phyloP scores from a whole-genome alignment of 2,888 invertebrate genomes.

The Drosophila melanosoma region DNA sequence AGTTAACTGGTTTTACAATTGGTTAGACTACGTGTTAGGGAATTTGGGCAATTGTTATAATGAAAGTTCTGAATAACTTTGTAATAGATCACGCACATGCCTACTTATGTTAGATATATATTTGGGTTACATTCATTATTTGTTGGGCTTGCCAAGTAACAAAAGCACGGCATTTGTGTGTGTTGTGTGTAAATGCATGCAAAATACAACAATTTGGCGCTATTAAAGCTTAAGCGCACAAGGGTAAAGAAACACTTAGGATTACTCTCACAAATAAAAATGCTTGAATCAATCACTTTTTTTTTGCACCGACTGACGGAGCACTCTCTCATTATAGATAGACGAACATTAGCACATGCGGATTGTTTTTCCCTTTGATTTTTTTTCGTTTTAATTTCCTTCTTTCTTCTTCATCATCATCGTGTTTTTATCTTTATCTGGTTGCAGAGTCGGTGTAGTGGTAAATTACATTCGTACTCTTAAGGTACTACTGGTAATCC shows the following conservation, averaged over 20 bases:
- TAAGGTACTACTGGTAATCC: constrained; percentile 43
- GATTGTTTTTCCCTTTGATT: background rate
- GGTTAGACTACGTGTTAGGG: constrained; percentile 23
- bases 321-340: background rate
- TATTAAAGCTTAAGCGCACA: background rate
- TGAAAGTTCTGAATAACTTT: constrained; percentile 28
- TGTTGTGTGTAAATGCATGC: constrained; percentile 42
- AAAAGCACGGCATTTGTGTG: constrained; percentile 13
- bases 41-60: constrained; percentile 9
- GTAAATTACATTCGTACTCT: constrained; percentile 22
- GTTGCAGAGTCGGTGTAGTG: constrained; percentile 17
- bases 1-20: constrained; percentile 33
- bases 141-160: constrained; percentile 7
- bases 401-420: background rate
- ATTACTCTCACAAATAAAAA: constrained; percentile 18
- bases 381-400: background rate
- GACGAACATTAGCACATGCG: background rate
- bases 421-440: constrained; percentile 12
- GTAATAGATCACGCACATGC: constrained; percentile 27
- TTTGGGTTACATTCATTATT: constrained; percentile 1
- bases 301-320: constrained; percentile 4
- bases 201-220: constrained; percentile 46
- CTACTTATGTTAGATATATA: constrained; percentile 14
- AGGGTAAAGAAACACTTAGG: constrained; percentile 15
- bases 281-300: constrained; percentile 13